Conservation (phyloP, 37 sponge, comb jelly and placozoan genomes). For the Chondrosia reniformis region DNA sequence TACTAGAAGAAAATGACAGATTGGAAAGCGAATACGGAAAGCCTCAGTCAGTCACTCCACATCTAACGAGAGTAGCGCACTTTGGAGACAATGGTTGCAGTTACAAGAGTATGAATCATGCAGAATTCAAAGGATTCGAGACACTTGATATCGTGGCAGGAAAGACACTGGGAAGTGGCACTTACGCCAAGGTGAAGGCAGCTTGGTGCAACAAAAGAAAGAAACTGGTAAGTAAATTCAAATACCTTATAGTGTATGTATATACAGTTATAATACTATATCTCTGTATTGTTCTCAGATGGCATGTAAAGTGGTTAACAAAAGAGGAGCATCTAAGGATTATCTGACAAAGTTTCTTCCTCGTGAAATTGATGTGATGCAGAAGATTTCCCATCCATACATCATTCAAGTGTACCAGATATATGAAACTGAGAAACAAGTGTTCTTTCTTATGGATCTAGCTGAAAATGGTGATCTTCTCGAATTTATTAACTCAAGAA, state of each 20-base stretch:
- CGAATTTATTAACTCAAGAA: constrained; percentile 78
- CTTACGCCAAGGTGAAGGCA: constrained; percentile 94
- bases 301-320: constrained; percentile 86
- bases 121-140: not conserved
- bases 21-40: too few species aligned
- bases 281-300: constrained; percentile 48
- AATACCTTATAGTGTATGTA: not conserved
- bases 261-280: not conserved
- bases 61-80: not conserved
- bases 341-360: constrained; percentile 85
- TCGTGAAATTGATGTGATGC: constrained; percentile 75
- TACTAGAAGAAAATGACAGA: too few species aligned
- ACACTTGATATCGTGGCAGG: constrained; percentile 45
- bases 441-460: constrained; percentile 83
- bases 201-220: constrained; percentile 46
- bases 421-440: constrained; percentile 64
- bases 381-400: constrained; percentile 57
- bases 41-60: not conserved
- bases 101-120: not conserved
- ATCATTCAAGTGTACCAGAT: constrained; percentile 61
- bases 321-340: constrained; percentile 69
- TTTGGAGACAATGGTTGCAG: not conserved
- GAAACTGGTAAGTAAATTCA: constrained; percentile 47
- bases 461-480: constrained; percentile 90
- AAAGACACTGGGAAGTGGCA: constrained; percentile 80